These are phyloP conservation scores for Harpagifer antarcticus DNA, from an alignment of 2,797 vertebrate species.

Conservation along the genomic window DNA sequence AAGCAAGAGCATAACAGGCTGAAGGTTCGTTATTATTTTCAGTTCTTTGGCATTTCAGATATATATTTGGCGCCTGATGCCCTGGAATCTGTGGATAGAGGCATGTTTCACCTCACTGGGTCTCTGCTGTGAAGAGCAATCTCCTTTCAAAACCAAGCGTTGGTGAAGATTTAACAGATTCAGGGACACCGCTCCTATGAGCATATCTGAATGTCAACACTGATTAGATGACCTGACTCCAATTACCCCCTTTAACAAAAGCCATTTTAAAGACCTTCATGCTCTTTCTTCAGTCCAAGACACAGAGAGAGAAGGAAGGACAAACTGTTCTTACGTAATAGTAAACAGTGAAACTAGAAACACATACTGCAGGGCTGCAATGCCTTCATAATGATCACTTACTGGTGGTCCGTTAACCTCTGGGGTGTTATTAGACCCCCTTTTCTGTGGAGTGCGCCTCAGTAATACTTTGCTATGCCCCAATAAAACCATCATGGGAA, in stretches of 20 bases:
- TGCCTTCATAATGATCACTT: constrained; percentile 18
- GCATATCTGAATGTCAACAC: constrained; percentile 20
- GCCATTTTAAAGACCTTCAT: background rate
- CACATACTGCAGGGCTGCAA: background rate
- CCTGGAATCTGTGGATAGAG: background rate
- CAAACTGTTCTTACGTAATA: background rate
- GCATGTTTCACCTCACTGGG: background rate
- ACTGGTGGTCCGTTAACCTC: constrained; percentile 39
- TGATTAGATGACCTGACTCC: constrained; percentile 31
- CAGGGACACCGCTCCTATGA: background rate
- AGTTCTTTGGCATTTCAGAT: background rate
- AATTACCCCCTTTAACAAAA: constrained; percentile 34
- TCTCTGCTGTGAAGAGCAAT: constrained; percentile 9
- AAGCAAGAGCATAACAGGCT: background rate
- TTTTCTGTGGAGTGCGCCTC: constrained; percentile 21
- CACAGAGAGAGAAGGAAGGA: background rate
- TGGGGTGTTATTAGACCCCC: constrained; percentile 33
- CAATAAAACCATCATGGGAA: constrained; percentile 29
- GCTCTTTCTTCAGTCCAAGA: background rate
- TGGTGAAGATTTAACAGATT: background rate
- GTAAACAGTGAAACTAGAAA: background rate
- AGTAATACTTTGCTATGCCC: constrained; percentile 26
- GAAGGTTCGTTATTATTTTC: background rate
- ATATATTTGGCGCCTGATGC: background rate
- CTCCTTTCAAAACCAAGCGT: background rate